These are phyloP conservation scores for Drosophila tsacasi DNA, from an alignment of 1,140 invertebrate genomes.

Conservation along the genomic window DNA sequence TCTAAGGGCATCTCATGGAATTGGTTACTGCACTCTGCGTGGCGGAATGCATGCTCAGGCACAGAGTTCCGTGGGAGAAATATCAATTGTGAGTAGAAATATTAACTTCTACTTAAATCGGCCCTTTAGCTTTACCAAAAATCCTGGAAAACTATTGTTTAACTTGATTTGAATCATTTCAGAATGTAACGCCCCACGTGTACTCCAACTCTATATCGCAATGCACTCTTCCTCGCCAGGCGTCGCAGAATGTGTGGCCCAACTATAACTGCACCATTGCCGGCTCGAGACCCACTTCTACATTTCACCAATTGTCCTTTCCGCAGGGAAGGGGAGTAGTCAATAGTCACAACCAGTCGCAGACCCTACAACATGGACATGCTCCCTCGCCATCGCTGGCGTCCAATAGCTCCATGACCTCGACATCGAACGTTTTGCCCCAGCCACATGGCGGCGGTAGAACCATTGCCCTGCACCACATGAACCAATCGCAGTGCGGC, in stretches of 20 bases:
- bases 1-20: slow-evolving; percentile 85
- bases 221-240: slow-evolving; percentile 86
- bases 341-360: slow-evolving; percentile 52
- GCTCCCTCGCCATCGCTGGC: slow-evolving; percentile 56
- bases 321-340: slow-evolving; percentile 72
- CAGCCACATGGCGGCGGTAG: slow-evolving; percentile 60
- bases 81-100: slow-evolving; percentile 63
- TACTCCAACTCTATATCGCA: slow-evolving; percentile 77
- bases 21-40: slow-evolving; percentile 90
- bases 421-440: slow-evolving; percentile 55
- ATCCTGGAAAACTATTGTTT: background rate
- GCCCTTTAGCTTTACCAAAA: background rate
- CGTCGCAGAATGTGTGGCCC: slow-evolving; percentile 85
- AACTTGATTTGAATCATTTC: slow-evolving; percentile 9
- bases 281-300: slow-evolving; percentile 66
- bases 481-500: slow-evolving; percentile 66
- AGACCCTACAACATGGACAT: slow-evolving; percentile 47
- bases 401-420: slow-evolving; percentile 64
- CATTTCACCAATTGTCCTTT: slow-evolving; percentile 85
- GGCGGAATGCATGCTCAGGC: slow-evolving; percentile 88
- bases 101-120: background rate
- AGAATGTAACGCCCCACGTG: slow-evolving; percentile 77
- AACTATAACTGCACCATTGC: slow-evolving; percentile 77
- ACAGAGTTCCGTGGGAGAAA: slow-evolving; percentile 53
- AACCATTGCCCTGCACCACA: slow-evolving; percentile 79